A percentile compares a stretch with the other conserved stretches of the same genome.
Evolutionary conservation across 2,888 invertebrate genomes (phyloP).

Genomic region (Graphium colonna): DNA sequence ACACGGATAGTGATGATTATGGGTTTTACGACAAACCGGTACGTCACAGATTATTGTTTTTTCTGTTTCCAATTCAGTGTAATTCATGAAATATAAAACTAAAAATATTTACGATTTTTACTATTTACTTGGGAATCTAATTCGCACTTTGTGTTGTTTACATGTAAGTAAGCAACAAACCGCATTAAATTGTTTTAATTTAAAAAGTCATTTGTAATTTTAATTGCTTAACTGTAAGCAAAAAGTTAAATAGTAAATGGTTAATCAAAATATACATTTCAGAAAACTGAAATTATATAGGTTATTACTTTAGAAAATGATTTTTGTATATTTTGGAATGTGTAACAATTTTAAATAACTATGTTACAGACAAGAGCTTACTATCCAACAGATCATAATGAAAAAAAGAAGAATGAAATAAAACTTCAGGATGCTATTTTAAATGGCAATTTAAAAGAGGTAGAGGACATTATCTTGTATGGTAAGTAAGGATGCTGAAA

Average conservation of each 20-base stretch:
- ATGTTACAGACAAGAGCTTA: conserved; percentile 37
- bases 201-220: too few relatives aligned
- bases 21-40: conserved; percentile 63
- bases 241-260: too few relatives aligned
- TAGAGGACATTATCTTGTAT: conserved; percentile 46
- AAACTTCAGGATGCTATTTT: conserved; percentile 63
- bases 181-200: too few relatives aligned
- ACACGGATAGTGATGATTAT: conserved; percentile 62
- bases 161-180: too few relatives aligned
- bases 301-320: too few relatives aligned
- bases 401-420: conserved; percentile 52
- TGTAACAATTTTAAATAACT: conserved; percentile 23
- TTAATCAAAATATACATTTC: too few relatives aligned
- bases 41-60: conserved; percentile 26
- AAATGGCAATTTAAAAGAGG: conserved; percentile 51
- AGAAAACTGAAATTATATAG: too few relatives aligned
- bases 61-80: not conserved
- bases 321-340: not conserved
- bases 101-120: not conserved
- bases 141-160: too few relatives aligned
- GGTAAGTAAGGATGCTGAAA: too few relatives aligned
- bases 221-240: too few relatives aligned
- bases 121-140: too few relatives aligned
- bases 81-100: not conserved
- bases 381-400: conserved; percentile 40